Conservation (phyloP, 2,797 vertebrate genomes). For the Eidolon dupreanum region DNA sequence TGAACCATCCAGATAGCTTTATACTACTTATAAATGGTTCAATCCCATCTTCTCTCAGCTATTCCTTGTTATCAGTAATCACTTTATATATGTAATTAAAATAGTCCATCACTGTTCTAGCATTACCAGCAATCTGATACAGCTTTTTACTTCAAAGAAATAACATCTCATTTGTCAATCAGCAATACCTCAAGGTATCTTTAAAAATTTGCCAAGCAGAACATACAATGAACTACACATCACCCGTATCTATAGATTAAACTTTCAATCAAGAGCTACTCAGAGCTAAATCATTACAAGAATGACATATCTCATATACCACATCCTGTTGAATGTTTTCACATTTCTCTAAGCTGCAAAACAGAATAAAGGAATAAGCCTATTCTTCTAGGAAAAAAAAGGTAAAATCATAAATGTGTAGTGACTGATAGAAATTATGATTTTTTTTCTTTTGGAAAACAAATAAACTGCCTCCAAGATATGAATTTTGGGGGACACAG, state of each 20-base stretch:
- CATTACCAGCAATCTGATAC: conserved; percentile 46
- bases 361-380: not conserved
- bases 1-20: conserved; percentile 49
- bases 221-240: conserved; percentile 37
- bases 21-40: conserved; percentile 32
- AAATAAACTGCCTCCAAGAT: not conserved
- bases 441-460: not conserved
- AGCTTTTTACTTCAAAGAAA: conserved; percentile 53
- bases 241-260: conserved; percentile 34
- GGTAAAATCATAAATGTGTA: not conserved
- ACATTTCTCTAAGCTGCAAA: not conserved
- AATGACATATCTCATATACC: not conserved
- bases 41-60: not conserved
- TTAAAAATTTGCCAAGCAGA: conserved; percentile 55
- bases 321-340: not conserved
- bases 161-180: conserved; percentile 68
- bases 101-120: conserved; percentile 66
- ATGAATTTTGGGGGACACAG: not conserved
- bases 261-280: conserved; percentile 50
- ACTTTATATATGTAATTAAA: conserved; percentile 77
- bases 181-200: conserved; percentile 51
- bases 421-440: not conserved
- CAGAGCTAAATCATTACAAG: conserved; percentile 28
- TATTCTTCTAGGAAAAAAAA: not conserved
- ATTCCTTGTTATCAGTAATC: conserved; percentile 17